phyloP scores from a whole-genome alignment of 2,888 invertebrate species.

The Ornithoptera alexandrae region DNA sequence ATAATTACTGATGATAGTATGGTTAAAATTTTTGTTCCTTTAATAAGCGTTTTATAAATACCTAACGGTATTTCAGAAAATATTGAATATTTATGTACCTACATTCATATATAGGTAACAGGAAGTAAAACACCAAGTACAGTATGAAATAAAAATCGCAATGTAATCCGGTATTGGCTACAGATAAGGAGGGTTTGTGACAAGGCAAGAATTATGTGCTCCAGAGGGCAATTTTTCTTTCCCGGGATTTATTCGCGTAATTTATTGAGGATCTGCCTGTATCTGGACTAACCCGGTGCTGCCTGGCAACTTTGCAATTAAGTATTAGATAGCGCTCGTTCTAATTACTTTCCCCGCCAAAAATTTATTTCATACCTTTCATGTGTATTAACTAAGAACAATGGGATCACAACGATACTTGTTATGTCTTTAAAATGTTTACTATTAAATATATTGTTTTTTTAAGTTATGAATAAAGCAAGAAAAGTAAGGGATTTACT shows the following conservation, averaged over 20 bases:
- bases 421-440: background rate
- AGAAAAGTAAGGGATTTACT: too few relatives aligned
- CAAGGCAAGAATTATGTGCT: slow-evolving; percentile 81
- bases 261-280: slow-evolving; percentile 79
- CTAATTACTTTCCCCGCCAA: slow-evolving; percentile 33
- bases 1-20: too few relatives aligned
- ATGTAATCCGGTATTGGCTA: slow-evolving; percentile 80
- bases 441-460: background rate
- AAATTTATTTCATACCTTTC: slow-evolving; percentile 44
- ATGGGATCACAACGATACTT: background rate
- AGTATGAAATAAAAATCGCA: slow-evolving; percentile 78
- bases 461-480: too few relatives aligned
- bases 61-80: too few relatives aligned
- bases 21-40: too few relatives aligned
- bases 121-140: slow-evolving; percentile 56
- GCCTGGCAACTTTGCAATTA: slow-evolving; percentile 66
- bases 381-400: background rate
- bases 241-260: slow-evolving; percentile 79
- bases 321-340: slow-evolving; percentile 56
- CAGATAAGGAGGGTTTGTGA: slow-evolving; percentile 80
- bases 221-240: slow-evolving; percentile 80
- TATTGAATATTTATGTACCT: background rate
- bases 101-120: slow-evolving; percentile 37
- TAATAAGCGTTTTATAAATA: too few relatives aligned
- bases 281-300: slow-evolving; percentile 75